Base-by-base conservation (phyloP, 2,113 vertebrate genomes). In the Odobenus rosmarus region DNA sequence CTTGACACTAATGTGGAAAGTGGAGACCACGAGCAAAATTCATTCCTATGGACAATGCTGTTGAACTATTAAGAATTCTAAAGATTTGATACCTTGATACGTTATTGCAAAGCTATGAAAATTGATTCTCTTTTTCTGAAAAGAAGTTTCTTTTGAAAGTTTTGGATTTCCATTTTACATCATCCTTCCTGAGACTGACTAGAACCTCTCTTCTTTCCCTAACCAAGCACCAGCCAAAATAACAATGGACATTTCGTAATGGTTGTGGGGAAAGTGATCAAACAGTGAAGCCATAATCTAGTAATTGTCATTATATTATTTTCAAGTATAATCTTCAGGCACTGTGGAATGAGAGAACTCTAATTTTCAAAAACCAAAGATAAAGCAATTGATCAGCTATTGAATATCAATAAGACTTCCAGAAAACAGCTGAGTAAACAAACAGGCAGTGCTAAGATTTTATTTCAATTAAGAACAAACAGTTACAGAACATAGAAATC, bases 361-460 rank as follows among this genome's bases (percentile, higher is more conserved):
- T 82, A 88, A 53, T 95, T 93, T 96, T 85, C 42, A 82, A 92
- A 92, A 59, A 77, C 77, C 26, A 36, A 28, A 71, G 76, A 28
- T 49, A 91, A 91, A 39, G 57, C 24, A 31, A 51, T 88, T 82
- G 74, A 88, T 83, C 12, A 88, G 3, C 23, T 62, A 53, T n/a
- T 26, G 79, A 72, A 71, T 88, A 69, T 55, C 51, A 91, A 36
- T 11, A 85, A 14, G 53, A 1, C 6, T 79, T 84, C 92, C 31
- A 55, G 79, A 84, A 77, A 90, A 74, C 42, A 71, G 19, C 28
- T 46, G 53, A 62, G 21, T 31, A 81, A 92, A 82, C 16, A 49
- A 59, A 94, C 1, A 42, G 39, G n/a, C 21, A 71, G 11, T 62
- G 36, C 77, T 89, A 84, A 85, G 42, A 81, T 57, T 85, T 33